Percentiles rank a stretch among this genome's conserved stretches.
phyloP scores from a whole-genome alignment of 2,888 invertebrate genomes.

The Bibio marci region DNA sequence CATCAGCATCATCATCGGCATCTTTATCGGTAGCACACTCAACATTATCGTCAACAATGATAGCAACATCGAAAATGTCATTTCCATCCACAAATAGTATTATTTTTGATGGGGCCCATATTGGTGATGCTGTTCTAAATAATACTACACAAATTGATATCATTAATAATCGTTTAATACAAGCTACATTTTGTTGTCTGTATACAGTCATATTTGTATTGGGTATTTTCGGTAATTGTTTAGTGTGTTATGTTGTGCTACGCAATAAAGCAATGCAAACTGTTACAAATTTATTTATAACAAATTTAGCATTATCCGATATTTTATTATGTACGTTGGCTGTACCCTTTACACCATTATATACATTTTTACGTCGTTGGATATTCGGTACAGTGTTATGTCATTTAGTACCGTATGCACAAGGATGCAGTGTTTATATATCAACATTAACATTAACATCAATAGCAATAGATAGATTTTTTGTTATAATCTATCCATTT shows the following conservation, averaged over 20 bases:
- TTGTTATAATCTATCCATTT: conserved; percentile 80
- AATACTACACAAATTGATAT: conserved; percentile 27
- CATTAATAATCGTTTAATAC: conserved; percentile 47
- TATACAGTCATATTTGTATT: conserved; percentile 65
- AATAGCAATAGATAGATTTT: conserved; percentile 80
- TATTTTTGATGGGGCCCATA: neutral
- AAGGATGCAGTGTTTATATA: conserved; percentile 78
- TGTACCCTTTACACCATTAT: conserved; percentile 78
- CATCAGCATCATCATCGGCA: too few relatives aligned
- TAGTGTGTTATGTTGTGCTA: conserved; percentile 74
- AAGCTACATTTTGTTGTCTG: conserved; percentile 54
- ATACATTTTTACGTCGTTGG: conserved; percentile 71
- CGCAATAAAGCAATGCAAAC: conserved; percentile 79
- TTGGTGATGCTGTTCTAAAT: neutral
- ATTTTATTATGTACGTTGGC: conserved; percentile 69
- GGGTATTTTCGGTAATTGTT: conserved; percentile 63
- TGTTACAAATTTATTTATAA: conserved; percentile 82
- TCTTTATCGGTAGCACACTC: too few relatives aligned
- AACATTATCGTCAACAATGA: too few relatives aligned
- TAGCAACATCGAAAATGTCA: too few relatives aligned
- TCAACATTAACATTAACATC: conserved; percentile 81
- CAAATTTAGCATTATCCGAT: conserved; percentile 75
- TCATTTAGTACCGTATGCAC: conserved; percentile 71
- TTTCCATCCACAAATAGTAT: neutral
- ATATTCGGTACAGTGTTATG: conserved; percentile 68